Base-by-base conservation (phyloP, 2,113 vertebrate species). In the Halichoerus grypus region DNA sequence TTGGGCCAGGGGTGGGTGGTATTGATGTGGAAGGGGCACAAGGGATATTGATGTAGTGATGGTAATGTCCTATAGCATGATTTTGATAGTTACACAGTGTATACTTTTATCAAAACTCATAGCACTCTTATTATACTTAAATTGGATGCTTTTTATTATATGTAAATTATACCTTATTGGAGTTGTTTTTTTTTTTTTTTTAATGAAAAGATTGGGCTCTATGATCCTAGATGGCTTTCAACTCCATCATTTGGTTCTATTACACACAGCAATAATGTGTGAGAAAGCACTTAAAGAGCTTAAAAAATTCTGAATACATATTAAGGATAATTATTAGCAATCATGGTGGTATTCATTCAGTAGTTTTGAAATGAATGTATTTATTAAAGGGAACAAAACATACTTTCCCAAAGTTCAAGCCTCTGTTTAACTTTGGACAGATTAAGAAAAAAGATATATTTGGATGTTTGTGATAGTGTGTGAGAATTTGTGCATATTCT, bases 281-380 rank as follows among this genome's bases (percentile, higher is more conserved):
- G 55, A 83, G 7, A 81, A 72, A 67, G 33, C 42, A 69, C 6
- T 74, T 91, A 80, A 79, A 74, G 1, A 16, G 18, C n/a, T 92
- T 88, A 11, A 22, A 15, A 85, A 96, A 87, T 74, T 28, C 7
- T 94, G 39, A 93, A 63, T 88, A 67, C 14, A 88, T 79, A 85
- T 81, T 82, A 94, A 88, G 18, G 16, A 94, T 94, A 94, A 95
- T 96, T 93, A 94, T 93, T 95, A 88, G 65, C 63, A 94, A 94
- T 88, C 69, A 88, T 59, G 9, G 9, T 80, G 4, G 8, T 92
- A 87, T 96, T 94, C 83, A 92, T 91, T 96, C 63, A 85, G 53
- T 36, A 42, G 26, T 61, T 95, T 90, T 80, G 21, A 51, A 96
- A 94, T 97, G 57, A 94, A 81, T 51, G 1, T 57, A 33, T 59